phyloP scores from a whole-genome alignment of 2,888 invertebrate species.

The Agrenia bidenticulata region DNA sequence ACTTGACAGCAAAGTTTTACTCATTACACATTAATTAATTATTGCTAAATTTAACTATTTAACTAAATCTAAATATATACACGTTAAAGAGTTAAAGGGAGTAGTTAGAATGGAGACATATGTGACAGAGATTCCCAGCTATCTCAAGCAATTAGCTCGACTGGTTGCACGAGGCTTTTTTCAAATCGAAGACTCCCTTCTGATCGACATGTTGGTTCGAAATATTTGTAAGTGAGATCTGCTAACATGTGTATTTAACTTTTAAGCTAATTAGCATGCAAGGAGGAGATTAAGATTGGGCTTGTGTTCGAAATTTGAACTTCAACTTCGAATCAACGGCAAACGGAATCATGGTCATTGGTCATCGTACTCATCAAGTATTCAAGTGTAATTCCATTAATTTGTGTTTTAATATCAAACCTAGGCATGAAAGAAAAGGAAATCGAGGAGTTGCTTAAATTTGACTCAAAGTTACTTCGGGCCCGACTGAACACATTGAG shows the following conservation, averaged over 20 bases:
- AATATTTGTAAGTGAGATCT: conserved; percentile 89
- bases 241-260: too few species aligned
- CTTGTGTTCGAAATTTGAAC: too few species aligned
- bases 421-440: conserved; percentile 60
- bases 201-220: conserved; percentile 92
- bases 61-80: too few species aligned
- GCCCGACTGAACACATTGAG: conserved; percentile 81
- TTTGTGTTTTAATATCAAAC: conserved; percentile 14
- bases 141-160: conserved; percentile 85
- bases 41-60: not conserved
- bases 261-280: too few species aligned
- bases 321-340: too few species aligned
- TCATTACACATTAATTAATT: too few species aligned
- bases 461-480: conserved; percentile 90
- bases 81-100: not conserved
- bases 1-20: not conserved
- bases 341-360: too few species aligned
- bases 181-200: conserved; percentile 86
- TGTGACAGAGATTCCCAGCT: conserved; percentile 78
- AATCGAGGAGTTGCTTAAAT: conserved; percentile 80
- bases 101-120: conserved; percentile 17
- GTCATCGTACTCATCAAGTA: too few species aligned
- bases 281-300: too few species aligned
- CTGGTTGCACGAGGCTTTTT: conserved; percentile 92
- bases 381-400: too few species aligned